phyloP scores from a whole-genome alignment of 1,140 invertebrate species.

The Steinernema khuongi region DNA sequence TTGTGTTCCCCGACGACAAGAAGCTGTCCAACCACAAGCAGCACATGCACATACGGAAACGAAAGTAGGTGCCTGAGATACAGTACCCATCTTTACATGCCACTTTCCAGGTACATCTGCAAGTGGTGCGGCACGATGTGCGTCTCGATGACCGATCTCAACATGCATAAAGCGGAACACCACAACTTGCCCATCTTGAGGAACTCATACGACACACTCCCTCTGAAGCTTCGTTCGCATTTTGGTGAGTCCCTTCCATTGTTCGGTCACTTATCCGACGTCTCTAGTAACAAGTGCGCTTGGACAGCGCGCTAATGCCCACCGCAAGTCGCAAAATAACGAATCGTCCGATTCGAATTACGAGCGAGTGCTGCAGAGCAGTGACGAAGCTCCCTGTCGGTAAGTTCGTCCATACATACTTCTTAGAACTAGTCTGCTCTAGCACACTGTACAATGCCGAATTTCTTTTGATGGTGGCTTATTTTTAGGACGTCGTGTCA shows the following conservation, averaged over 20 bases:
- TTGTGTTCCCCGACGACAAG: conserved; percentile 34
- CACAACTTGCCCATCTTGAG: conserved; percentile 22
- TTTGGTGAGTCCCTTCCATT: background rate
- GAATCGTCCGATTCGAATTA: background rate
- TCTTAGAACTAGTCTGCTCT: too few relatives aligned
- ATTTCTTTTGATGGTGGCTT: background rate
- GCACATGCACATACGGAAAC: conserved; percentile 26
- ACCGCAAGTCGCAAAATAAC: background rate
- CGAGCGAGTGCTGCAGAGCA: conserved; percentile 14
- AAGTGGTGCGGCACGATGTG: conserved; percentile 38
- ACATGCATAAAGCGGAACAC: conserved; percentile 35
- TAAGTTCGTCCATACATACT: background rate
- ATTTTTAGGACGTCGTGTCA: conserved; percentile 24
- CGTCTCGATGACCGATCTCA: conserved; percentile 34
- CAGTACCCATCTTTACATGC: background rate
- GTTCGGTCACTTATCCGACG: background rate
- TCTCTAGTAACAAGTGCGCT: background rate
- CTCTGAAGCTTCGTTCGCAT: background rate
- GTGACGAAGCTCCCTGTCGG: background rate
- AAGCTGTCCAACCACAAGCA: conserved; percentile 31
- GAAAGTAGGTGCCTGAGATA: conserved; percentile 24
- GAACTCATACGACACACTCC: background rate
- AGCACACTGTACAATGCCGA: too few relatives aligned
- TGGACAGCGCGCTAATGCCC: background rate
- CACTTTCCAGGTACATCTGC: conserved; percentile 32